phyloP scores from a whole-genome alignment of 2,113 vertebrate species.

The Falcunculus frontatus region DNA sequence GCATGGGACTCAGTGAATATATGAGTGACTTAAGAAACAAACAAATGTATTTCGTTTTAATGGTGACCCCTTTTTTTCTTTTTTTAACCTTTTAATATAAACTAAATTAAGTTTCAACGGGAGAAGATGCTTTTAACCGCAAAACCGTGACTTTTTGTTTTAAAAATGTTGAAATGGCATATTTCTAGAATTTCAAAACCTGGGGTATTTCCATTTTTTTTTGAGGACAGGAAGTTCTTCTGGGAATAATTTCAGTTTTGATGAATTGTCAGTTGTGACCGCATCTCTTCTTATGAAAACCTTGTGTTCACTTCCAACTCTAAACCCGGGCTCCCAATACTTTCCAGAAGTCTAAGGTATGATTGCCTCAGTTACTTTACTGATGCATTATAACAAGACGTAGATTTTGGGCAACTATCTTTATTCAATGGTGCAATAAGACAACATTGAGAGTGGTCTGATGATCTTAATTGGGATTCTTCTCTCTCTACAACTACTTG shows the following conservation, averaged over 20 bases:
- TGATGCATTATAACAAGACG: neutral
- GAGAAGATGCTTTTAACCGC: neutral
- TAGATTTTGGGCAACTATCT: neutral
- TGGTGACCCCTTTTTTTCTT: neutral
- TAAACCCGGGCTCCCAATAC: neutral
- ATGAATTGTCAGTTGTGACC: neutral
- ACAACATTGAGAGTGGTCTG: neutral
- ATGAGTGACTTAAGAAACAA: slow-evolving; percentile 1
- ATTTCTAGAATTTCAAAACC: slow-evolving; percentile 20
- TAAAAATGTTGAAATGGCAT: neutral
- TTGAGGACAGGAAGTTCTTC: neutral
- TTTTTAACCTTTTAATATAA: neutral
- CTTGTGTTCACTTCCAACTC: neutral
- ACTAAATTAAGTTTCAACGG: neutral
- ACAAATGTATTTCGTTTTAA: neutral
- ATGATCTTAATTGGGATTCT: neutral
- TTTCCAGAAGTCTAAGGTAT: neutral
- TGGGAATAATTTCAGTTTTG: neutral
- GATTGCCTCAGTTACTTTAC: neutral
- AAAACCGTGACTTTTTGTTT: neutral
- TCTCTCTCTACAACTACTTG: neutral
- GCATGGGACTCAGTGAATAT: neutral
- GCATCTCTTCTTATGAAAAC: neutral
- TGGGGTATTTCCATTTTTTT: neutral
- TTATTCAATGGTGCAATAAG: neutral